Evolutionary conservation across 2,113 vertebrate species (phyloP), one percentile per base, ranked within the genome.

Genomic region (Halichoeres trimaculatus): DNA sequence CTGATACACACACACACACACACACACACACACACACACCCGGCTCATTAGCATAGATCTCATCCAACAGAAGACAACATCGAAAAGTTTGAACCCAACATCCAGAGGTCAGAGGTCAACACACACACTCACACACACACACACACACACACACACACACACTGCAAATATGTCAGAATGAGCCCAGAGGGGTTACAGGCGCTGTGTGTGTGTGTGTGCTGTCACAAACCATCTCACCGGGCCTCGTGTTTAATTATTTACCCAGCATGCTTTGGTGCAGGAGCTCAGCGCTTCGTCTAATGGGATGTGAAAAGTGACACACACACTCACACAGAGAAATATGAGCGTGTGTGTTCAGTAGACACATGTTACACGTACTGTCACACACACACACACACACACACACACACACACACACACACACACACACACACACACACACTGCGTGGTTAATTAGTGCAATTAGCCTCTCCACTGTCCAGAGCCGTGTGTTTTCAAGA

Each of bases 381-480:
- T 64, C 70, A 74, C 54, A 70, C 77, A 65, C 41, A 85, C 69
- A 69, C 60, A n/a, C 62, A 38, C 61, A 61, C 70, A 35, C 62
- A 22, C 69, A 51, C 87, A 30, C 30, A 30, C 30, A 30, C 30
- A 30, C 30, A 30, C 30, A 30, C 30, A 30, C 30, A 30, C 30
- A 30, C 30, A 30, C 30, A 30, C 30, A 30, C 30, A 30, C 30
- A 4, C 30, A 30, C 30, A 30, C 30, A 30, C 30, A 30, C 30
- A 30, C 30, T 30, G 30, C 78, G 30, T 1, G 40, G 70, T 58
- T 93, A 94, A 95, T 96, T 95, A 94, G 92, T 94, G 90, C 94
- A 94, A 91, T 94, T 93, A 94, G 88, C 91, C 85, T 88, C 93
- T 94, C 88, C 90, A 85, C 80, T 89, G 93, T 93, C 85, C 78